A percentile compares a stretch with the other conserved stretches of the same genome.
Evolutionary conservation across 92 coral and sea anemone species (phyloP).

Genomic region (Zoanthus sansibaricus): DNA sequence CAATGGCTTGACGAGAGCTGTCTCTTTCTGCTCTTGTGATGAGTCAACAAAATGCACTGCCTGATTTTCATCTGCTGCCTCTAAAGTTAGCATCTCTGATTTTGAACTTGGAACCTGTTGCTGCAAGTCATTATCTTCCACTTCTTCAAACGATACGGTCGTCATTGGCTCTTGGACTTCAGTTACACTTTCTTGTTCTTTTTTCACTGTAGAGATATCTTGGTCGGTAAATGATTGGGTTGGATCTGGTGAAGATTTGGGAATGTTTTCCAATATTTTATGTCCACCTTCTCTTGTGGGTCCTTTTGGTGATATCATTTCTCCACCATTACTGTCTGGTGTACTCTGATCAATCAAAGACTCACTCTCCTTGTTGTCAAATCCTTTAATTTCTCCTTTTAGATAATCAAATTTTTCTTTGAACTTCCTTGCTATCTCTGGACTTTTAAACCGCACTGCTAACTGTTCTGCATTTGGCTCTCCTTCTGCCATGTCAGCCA

Average conservation of each 20-base stretch:
- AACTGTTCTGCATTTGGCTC: slow-evolving; percentile 83
- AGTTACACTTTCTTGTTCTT: no score
- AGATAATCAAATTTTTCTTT: slow-evolving; percentile 82
- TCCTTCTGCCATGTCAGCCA: slow-evolving; percentile 89
- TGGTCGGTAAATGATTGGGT: background rate
- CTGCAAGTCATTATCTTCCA: background rate
- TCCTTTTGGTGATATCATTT: background rate
- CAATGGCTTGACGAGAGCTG: background rate
- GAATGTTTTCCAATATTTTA: background rate
- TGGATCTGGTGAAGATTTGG: background rate
- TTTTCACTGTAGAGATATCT: background rate
- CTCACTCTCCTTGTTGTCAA: background rate
- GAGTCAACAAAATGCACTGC: background rate
- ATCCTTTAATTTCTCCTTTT: background rate
- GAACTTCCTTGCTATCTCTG: slow-evolving; percentile 75
- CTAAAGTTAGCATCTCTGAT: background rate
- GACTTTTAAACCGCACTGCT: slow-evolving; percentile 84
- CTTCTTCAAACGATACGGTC: background rate
- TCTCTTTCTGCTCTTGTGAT: background rate
- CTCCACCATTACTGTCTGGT: background rate
- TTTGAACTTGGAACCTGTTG: background rate
- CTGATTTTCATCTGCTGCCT: background rate
- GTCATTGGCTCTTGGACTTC: background rate
- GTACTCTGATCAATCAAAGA: background rate
- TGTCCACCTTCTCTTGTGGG: background rate